A percentile compares a stretch with the other conserved stretches of the same genome.
These are phyloP conservation scores for Amphimedon queenslandica DNA, from an alignment of 37 sponge, comb jelly and placozoan species.

Conservation along the genomic window DNA sequence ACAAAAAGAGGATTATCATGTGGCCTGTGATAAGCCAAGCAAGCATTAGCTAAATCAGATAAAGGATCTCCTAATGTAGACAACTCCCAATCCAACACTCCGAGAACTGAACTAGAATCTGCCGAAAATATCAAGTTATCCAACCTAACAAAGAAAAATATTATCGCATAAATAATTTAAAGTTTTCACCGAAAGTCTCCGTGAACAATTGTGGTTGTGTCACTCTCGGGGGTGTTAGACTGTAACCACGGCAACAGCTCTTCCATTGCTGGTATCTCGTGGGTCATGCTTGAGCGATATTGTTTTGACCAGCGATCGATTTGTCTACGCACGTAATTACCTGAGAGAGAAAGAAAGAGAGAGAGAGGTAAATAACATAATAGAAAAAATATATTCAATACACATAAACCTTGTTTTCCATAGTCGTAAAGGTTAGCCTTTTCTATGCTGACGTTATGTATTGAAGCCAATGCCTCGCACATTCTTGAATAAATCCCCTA, in stretches of 20 bases:
- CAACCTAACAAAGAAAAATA: slow-evolving; percentile 14
- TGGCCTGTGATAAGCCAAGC: slow-evolving; percentile 57
- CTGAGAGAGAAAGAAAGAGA: neutral
- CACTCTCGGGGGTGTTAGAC: slow-evolving; percentile 23
- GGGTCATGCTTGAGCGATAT: slow-evolving; percentile 45
- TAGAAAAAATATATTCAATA: neutral
- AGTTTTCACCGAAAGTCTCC: slow-evolving; percentile 79
- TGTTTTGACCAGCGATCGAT: slow-evolving; percentile 47
- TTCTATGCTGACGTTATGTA: slow-evolving; percentile 57
- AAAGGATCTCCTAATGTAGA: slow-evolving; percentile 78
- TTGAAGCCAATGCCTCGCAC: slow-evolving; percentile 31
- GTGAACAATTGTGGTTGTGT: slow-evolving; percentile 59
- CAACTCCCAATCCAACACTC: slow-evolving; percentile 87
- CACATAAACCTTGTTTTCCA: slow-evolving; percentile 46
- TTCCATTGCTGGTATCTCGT: slow-evolving; percentile 28
- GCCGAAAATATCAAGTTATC: slow-evolving; percentile 59
- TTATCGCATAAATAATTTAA: neutral
- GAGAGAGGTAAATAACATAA: neutral
- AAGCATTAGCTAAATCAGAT: slow-evolving; percentile 64
- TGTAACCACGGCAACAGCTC: slow-evolving; percentile 47
- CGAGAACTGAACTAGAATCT: slow-evolving; percentile 40
- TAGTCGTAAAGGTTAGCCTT: slow-evolving; percentile 45
- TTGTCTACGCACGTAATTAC: slow-evolving; percentile 40
- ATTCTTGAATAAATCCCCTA: slow-evolving; percentile 21
- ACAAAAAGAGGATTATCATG: no score